Base-by-base conservation (phyloP, 92 coral and sea anemone genomes). In the Palythoa heliodiscus region DNA sequence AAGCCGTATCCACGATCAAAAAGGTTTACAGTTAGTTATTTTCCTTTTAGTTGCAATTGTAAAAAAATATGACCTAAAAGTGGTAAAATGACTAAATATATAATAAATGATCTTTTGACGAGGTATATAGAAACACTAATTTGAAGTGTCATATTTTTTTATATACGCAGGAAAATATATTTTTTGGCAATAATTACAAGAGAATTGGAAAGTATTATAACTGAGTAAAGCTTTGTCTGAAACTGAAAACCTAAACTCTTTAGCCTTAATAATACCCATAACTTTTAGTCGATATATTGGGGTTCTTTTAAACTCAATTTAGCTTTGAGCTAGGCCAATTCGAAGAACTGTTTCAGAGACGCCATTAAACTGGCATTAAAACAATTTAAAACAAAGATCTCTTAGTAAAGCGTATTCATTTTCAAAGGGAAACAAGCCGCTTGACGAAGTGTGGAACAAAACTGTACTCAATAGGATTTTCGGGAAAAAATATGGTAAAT, bases 131-230 rank as follows among this genome's bases (percentile, higher is more conserved):
- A 40, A 24, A 11, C 19, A 47, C 37, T 64, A 43, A 64, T 52
- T 64, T 43, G 47, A 43, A 80, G 43, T 67, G 73, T 67, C 75
- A 48, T 22, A 80, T 13, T 66, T 80, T 66, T 14, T 17, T 66
- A 47, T 48, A 22, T 12, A 64, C 43, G 40, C 84, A 70, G 50
- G 50, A 20, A 74, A 38, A 40, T 2, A 47, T 11, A 29, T 80
- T 70, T 64, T 80, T 67, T 43, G 23, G 37, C 20, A 66, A 77
- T 77, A 57, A 55, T 35, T 29, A 58, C 52, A 7, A 38, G 66
- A 4, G 29, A 63, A 67, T 63, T 73, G 84, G 73, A 79, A 37
- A 72, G 9, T n/a, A 8, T 78, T 61, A 38, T 78, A 43, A 63
- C 63, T 79, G 54, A 8, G 73, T 6, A 23, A 80, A 66, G 39